Base-by-base conservation (phyloP, 92 coral and sea anemone species). In the Phenganax marumi region DNA sequence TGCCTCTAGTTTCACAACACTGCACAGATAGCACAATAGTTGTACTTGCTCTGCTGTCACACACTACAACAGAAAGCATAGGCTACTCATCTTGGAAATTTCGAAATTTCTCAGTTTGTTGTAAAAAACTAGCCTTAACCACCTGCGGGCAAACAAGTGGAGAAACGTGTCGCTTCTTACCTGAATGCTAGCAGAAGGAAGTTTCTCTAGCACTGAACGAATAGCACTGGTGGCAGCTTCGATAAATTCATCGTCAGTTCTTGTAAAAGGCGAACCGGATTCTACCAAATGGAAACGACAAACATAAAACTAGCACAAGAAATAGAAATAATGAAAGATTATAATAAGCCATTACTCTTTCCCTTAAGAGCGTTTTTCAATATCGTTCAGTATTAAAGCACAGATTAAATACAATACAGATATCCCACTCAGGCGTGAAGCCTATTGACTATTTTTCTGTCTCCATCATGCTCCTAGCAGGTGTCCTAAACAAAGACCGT, bases 171-270 rank as follows among this genome's bases (percentile, higher is more conserved):
- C 21, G 4, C 2, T 65, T 8, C 63, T 19, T 85, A 93, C 97
- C 91, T 93, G 92, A 10, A 88, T 84, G 19, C 83, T 87, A 77
- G 73, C 22, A 12, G 88, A 61, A 8, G 92, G 86, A 1, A 95
- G 74, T 87, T 95, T 95, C 80, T 95, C 98, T 74, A 95, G 81
- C 19, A 92, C 91, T 23, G 98, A 91, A 79, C 98, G 86, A 75
- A 95, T 81, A 39, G 93, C 97, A 16, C 97, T 91, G 43, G 95
- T 75, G 7, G 98, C 93, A 54, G 97, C 93, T 75, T 95, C 98
- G 39, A 92, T 75, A 58, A 95, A 95, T 61, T 95, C 97, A 58
- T 92, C 97, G 64, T 90, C 85, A 10, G 82, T 77, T 8, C 63
- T 48, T 0, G 84, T 79, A 79, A 82, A 83, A 10, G 24, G 71